Conservation (phyloP, 2,113 vertebrate genomes). For the Mobula birostris region DNA sequence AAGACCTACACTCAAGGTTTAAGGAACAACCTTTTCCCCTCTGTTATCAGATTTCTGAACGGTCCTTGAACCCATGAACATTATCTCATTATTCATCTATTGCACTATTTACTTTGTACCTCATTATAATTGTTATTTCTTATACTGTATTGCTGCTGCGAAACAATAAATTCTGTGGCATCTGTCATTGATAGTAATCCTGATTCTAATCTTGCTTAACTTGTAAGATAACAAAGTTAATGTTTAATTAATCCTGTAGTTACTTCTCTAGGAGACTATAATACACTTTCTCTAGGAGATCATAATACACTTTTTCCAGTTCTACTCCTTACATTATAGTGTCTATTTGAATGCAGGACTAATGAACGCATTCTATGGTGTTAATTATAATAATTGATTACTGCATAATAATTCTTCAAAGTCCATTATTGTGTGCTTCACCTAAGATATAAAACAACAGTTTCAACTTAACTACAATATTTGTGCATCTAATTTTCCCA, state of each 20-base stretch:
- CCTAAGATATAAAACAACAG: neutral
- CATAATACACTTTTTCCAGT: neutral
- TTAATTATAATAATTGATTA: neutral
- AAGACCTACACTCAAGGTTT: too few species aligned
- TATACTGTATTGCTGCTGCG: too few species aligned
- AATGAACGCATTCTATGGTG: neutral
- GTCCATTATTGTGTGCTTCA: neutral
- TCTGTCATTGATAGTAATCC: too few species aligned
- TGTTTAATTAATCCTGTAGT: neutral
- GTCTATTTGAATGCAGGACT: neutral
- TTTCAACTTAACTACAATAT: neutral
- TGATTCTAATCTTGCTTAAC: neutral
- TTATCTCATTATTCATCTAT: too few species aligned
- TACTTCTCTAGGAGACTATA: neutral
- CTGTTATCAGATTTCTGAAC: too few species aligned
- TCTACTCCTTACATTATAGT: neutral
- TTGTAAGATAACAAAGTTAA: neutral
- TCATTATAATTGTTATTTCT: too few species aligned
- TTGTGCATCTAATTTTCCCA: neutral
- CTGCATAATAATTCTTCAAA: neutral
- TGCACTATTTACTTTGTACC: too few species aligned
- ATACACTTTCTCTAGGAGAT: neutral
- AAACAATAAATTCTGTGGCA: too few species aligned
- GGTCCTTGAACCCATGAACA: too few species aligned
- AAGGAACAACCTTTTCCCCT: too few species aligned